These are phyloP conservation scores for Chlorospingus semifuscus DNA, from an alignment of 2,797 vertebrate genomes.

Conservation along the genomic window DNA sequence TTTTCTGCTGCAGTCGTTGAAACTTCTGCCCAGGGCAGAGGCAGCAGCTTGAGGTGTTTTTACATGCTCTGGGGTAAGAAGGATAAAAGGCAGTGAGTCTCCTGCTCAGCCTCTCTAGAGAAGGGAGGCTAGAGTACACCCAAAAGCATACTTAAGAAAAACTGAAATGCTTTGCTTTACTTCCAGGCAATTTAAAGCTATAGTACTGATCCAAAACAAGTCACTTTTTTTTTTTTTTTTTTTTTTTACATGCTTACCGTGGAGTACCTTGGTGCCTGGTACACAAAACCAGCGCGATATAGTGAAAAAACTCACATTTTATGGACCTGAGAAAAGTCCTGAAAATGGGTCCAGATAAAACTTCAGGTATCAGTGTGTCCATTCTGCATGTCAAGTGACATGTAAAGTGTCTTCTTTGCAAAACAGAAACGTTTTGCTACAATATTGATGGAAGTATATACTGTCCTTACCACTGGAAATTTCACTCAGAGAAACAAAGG, in stretches of 20 bases:
- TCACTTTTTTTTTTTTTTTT: neutral
- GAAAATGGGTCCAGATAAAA: neutral
- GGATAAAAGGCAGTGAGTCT: neutral
- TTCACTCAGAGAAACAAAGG: neutral
- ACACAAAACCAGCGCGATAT: neutral
- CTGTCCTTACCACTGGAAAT: neutral
- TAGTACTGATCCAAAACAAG: neutral
- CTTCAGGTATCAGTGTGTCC: neutral
- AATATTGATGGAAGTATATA: neutral
- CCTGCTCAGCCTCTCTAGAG: neutral
- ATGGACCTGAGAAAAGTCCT: neutral
- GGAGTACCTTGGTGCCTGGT: accelerated
- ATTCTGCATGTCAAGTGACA: neutral
- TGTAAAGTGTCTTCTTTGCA: neutral
- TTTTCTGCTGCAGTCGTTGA: neutral
- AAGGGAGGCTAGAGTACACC: neutral
- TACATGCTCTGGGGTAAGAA: neutral
- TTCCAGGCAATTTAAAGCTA: neutral
- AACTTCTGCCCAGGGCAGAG: neutral
- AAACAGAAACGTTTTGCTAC: neutral
- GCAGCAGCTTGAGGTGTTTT: neutral
- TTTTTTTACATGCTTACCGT: neutral
- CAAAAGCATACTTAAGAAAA: neutral
- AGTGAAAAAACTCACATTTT: neutral
- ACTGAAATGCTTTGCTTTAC: neutral